A percentile compares a stretch with the other conserved stretches of the same genome.
Conservation (phyloP, 2,888 invertebrate species). For the Oscheius onirici region DNA sequence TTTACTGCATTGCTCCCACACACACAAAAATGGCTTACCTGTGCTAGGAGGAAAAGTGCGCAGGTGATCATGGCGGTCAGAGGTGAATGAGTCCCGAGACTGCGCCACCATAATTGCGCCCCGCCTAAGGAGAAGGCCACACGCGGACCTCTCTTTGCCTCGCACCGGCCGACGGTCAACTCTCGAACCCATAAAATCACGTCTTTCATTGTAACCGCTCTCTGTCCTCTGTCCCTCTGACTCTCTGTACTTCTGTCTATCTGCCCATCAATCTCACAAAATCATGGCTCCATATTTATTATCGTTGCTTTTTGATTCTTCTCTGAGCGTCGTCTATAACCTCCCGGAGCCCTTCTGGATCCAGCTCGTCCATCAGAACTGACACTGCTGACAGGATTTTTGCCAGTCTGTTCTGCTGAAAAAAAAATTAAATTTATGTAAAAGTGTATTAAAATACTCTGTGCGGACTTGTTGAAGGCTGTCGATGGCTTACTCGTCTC, state of each 20-base stretch:
- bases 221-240: no score
- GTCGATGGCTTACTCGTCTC: constrained; percentile 20
- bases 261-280: no score
- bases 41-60: neutral
- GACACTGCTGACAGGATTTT: constrained; percentile 63
- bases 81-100: constrained; percentile 14
- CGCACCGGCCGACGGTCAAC: neutral
- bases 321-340: constrained; percentile 63
- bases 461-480: constrained; percentile 23
- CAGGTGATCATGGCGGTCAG: neutral
- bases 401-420: constrained; percentile 53
- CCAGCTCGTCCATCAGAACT: constrained; percentile 61
- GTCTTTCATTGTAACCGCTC: neutral
- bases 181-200: no score
- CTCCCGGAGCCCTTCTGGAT: constrained; percentile 50
- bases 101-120: constrained; percentile 11
- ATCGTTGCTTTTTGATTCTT: constrained; percentile 62
- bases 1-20: no score
- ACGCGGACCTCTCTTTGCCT: neutral
- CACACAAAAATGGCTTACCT: constrained; percentile 2
- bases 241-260: no score
- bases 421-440: neutral
- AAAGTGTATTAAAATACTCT: neutral
- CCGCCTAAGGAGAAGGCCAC: constrained; percentile 12
- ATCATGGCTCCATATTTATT: no score